Evolutionary conservation across 2,888 invertebrate genomes (phyloP).

Genomic region (Beris chalybata): DNA sequence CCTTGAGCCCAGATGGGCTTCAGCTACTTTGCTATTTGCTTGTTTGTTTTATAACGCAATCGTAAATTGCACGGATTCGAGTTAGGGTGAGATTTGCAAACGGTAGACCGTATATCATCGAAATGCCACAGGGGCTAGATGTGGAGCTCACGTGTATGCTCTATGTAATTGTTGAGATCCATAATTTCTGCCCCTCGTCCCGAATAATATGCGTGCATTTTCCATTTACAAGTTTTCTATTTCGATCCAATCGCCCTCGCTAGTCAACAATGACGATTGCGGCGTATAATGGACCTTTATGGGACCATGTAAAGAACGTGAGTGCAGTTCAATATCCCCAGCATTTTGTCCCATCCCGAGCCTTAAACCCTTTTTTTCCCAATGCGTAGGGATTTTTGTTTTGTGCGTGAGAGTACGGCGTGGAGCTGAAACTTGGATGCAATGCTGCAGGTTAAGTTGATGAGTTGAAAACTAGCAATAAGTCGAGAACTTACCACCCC

Average conservation of each 20-base stretch:
- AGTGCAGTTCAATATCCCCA: constrained; percentile 28
- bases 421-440: neutral
- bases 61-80: constrained; percentile 31
- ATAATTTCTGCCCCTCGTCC: neutral
- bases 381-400: constrained; percentile 26
- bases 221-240: constrained; percentile 35
- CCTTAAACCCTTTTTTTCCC: constrained; percentile 7
- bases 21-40: constrained; percentile 35
- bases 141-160: constrained; percentile 1
- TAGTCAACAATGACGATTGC: constrained; percentile 34
- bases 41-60: constrained; percentile 33
- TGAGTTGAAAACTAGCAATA: too few relatives aligned
- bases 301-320: constrained; percentile 6
- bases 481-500: too few relatives aligned
- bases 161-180: neutral
- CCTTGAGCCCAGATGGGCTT: constrained; percentile 22
- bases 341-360: neutral
- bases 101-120: neutral
- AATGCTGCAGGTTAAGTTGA: too few relatives aligned
- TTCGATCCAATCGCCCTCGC: constrained; percentile 37
- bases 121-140: neutral
- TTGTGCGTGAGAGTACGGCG: constrained; percentile 11
- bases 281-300: constrained; percentile 33
- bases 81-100: neutral
- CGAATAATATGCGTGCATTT: constrained; percentile 26